Conservation (phyloP, 2,888 invertebrate species). For the Heliconius aoede region DNA sequence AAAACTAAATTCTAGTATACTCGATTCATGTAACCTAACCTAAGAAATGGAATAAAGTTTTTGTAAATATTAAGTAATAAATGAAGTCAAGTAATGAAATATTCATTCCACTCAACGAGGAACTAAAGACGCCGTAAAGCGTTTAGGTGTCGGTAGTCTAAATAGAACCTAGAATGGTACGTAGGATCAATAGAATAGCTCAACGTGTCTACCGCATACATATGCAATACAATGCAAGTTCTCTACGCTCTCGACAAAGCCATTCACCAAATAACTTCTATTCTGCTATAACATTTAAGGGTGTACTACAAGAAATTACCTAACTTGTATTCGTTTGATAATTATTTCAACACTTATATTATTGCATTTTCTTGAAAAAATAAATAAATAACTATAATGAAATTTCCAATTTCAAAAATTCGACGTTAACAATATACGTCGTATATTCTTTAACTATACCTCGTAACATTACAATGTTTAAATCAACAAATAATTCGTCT, state of each 20-base stretch:
- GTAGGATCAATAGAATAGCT: slow-evolving; percentile 5
- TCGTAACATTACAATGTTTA: too few relatives aligned
- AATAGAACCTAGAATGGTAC: slow-evolving; percentile 6
- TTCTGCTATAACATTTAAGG: neutral
- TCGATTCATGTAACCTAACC: neutral
- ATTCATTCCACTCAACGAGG: neutral
- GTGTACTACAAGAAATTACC: neutral
- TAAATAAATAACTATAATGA: too few relatives aligned
- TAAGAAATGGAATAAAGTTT: too few relatives aligned
- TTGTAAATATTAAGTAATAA: neutral
- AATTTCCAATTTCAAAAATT: too few relatives aligned
- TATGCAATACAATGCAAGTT: slow-evolving; percentile 27
- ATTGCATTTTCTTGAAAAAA: too few relatives aligned
- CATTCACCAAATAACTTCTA: slow-evolving; percentile 16
- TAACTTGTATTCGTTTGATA: neutral
- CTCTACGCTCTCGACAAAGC: slow-evolving; percentile 23
- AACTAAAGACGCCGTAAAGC: neutral
- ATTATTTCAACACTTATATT: too few relatives aligned
- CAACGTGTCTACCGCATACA: slow-evolving; percentile 13
- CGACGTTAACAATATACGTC: too few relatives aligned
- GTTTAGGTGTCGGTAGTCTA: slow-evolving; percentile 12
- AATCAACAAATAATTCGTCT: neutral
- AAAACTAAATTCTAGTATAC: neutral
- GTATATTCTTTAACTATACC: neutral
- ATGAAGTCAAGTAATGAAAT: slow-evolving; percentile 9